Evolutionary conservation across 2,888 invertebrate genomes (phyloP), one percentile per base, ranked within the genome.

Genomic region (Strigamia maritima): DNA sequence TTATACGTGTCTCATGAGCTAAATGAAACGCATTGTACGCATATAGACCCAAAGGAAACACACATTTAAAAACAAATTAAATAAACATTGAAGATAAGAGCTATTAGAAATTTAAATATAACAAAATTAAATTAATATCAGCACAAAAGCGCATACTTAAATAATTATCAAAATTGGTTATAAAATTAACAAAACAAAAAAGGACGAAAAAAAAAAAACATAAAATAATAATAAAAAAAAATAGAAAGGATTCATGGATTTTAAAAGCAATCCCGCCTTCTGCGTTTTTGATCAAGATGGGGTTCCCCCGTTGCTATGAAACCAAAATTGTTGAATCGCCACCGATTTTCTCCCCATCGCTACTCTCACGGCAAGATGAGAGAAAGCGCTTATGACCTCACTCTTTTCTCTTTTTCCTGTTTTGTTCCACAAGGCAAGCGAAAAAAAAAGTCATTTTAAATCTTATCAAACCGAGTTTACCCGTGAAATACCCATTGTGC

Each of bases 311-410:
- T 28, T 75, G 75, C 75, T 28, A 75, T 75, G 75, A 75, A 75
- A 75, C 26, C 75, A 26, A 75, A 38, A 75, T 75, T 75, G 75
- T 38, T 75, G 26, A 75, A 75, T 74, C 75, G 75, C 75, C 28
- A 75, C 75, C 75, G 75, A 75, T 75, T 75, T 75, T 75, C 35
- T 75, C 75, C 19, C 31, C 31, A 75, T 75, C 28, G n/a, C 75
- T 38, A 28, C 75, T 75, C 22, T 75, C 75, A 24, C 28, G 31
- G 75, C 75, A 19, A 19, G 12, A 28, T 24, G 74, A 28, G 75
- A 75, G 38, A 75, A 31, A 8, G 75, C 75, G 38, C 75, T 28
- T 16, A 38, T 75, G 35, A 38, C 75, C 35, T 75, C 14, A 26
- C 35, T 75, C 38, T 75, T 75, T 75, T 75, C 26, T 28, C 38